Percentiles rank a stretch among this genome's conserved stretches.
These are phyloP conservation scores for Parauchenoglanis ngamensis DNA, from an alignment of 2,797 vertebrate species.

Conservation along the genomic window DNA sequence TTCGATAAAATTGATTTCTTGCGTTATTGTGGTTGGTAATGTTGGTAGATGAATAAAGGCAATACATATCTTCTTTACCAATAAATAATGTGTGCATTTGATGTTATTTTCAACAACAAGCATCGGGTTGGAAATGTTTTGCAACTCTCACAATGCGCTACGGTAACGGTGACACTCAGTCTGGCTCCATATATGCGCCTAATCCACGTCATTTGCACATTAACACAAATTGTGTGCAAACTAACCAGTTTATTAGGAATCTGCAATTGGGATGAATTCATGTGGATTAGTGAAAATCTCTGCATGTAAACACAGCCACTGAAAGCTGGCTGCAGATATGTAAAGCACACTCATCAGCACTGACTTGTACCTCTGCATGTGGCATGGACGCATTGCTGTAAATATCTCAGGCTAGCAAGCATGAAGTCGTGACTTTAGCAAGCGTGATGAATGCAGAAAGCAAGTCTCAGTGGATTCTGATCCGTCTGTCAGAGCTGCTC, in stretches of 20 bases:
- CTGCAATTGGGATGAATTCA: not conserved
- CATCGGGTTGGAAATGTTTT: not conserved
- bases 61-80: not conserved
- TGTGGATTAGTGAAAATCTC: not conserved
- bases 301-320: not conserved
- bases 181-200: not conserved
- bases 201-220: no score
- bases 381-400: not conserved
- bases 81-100: not conserved
- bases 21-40: not conserved
- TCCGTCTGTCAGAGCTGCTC: constrained; percentile 53
- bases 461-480: constrained; percentile 49
- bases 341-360: not conserved
- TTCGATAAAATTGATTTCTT: not conserved
- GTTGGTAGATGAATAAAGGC: not conserved
- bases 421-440: not conserved
- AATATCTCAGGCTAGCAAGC: constrained; percentile 1
- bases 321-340: not conserved
- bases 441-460: constrained; percentile 33
- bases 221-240: not conserved
- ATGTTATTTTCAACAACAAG: not conserved
- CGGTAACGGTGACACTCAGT: not conserved
- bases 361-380: not conserved
- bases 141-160: not conserved
- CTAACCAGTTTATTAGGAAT: not conserved